Evolutionary conservation across 1,140 invertebrate genomes (phyloP), one percentile per base, ranked within the genome.

Genomic region (Zaprionus davidi): DNA sequence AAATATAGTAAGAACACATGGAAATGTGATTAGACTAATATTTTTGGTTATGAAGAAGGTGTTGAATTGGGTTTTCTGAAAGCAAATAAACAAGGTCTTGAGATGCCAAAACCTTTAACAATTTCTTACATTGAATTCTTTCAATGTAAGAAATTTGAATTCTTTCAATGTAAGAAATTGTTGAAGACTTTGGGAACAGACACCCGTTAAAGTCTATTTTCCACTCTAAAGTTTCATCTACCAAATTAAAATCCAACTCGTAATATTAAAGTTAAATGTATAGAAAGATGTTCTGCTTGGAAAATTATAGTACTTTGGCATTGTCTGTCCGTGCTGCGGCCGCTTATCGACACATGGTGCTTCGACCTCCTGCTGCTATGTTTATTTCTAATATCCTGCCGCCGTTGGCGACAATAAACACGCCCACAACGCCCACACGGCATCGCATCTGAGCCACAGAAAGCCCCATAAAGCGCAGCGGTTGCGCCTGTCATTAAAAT

Each of bases 301-400:
- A 49, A 67, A 73, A 73, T 73, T 57, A 72, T 64, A 44, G 59
- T 36, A 72, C 62, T 60, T 59, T 49, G 9, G 17, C n/a, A 49
- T 75, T 71, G 58, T 78, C 65, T 67, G 15, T 51, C 63, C 56
- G 13, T n/a, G 55, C 31, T 13, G 71, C 13, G 24, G 66, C 72
- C 70, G 66, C 72, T 75, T 70, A 75, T 75, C 72, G 71, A 15
- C 20, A 57, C 12, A 5, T 57, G 62, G 53, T 58, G 34, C 64
- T 41, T 34, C 51, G 55, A 68, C 71, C 73, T 75, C 81, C 78
- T 81, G 85, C 85, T 79, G 85, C 79, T 68, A 64, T 73, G 74
- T 81, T 87, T 87, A 81, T 87, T 87, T 87, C 81, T 88, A 87
- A 87, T 87, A 87, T 88, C 84, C 84, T 84, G 81, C 46, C 72